Conservation (phyloP, 2,888 invertebrate genomes). For the Crepidodera aurea region DNA sequence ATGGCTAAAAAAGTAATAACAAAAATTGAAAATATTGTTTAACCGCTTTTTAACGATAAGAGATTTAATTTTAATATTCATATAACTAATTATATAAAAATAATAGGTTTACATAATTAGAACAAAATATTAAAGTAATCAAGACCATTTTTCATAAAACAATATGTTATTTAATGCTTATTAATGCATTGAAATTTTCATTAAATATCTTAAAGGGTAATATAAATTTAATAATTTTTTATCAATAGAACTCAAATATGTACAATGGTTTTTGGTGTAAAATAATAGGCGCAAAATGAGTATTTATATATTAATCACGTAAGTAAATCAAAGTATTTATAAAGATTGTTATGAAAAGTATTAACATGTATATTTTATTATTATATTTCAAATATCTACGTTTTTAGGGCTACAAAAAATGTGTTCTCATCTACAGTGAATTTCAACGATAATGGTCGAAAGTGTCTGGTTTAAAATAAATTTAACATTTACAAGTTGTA, state of each 20-base stretch:
- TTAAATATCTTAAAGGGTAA: background rate
- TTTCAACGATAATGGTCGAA: no score
- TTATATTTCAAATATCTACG: no score
- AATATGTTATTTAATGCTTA: conserved; percentile 4
- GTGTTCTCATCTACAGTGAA: no score
- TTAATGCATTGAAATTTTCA: conserved; percentile 2
- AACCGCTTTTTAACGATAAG: no score
- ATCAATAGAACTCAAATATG: background rate
- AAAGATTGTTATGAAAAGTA: background rate
- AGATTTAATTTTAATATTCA: no score
- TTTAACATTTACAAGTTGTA: no score
- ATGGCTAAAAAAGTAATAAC: no score
- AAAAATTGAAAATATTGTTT: no score
- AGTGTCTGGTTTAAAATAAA: no score
- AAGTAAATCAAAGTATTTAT: background rate
- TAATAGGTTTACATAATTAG: no score
- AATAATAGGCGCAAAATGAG: background rate
- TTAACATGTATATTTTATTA: background rate
- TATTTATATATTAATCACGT: background rate
- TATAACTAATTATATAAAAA: no score
- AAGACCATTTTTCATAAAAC: background rate
- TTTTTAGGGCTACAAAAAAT: no score
- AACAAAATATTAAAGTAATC: background rate
- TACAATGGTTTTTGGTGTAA: background rate
- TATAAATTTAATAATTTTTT: background rate